Evolutionary conservation across 2,797 vertebrate species (phyloP), one percentile per base, ranked within the genome.

Genomic region (Otolemur crassicaudatus): DNA sequence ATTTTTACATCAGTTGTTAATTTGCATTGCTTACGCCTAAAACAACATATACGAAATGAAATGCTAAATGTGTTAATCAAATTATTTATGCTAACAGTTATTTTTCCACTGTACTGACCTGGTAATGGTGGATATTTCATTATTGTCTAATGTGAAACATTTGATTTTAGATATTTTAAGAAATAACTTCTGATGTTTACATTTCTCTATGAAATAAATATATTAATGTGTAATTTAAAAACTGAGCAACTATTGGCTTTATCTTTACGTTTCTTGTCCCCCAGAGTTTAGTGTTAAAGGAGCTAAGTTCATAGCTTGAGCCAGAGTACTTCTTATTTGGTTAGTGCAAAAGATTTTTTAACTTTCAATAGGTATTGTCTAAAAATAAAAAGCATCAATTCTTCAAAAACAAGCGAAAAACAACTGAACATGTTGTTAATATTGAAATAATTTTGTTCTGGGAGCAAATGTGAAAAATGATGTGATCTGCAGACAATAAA

Each of bases 401-500:
- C 29, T 88, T 95, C 23, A 73, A 96, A 87, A 97, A 96, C 0
- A 70, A 22, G 61, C 92, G 75, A 91, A 85, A 96, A 87, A n/a
- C 11, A 76, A 17, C 34, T 77, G n/a, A 97, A 97, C 87, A 85
- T 85, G 4, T 19, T 87, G 17, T 88, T 83, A 91, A 92, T 72
- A 27, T 88, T 37, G 75, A 93, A 25, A 49, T 87, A 20, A 89
- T 77, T 83, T 86, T 14, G 17, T 97, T 60, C 77, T 95, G 60
- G 5, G 16, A 92, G 6, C 17, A 97, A 94, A 97, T 60, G 43
- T 25, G 65, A 76, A 90, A 97, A 96, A 34, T 3, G 14, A 20
- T 46, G 29, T 22, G 94, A 86, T 60, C 79, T 79, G 19, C 2
- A 90, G 37, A 88, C 46, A 92, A 84, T 93, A 72, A 94, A 96